These are phyloP conservation scores for Camponotus floridanus DNA, from an alignment of 1,140 invertebrate species.

Conservation along the genomic window DNA sequence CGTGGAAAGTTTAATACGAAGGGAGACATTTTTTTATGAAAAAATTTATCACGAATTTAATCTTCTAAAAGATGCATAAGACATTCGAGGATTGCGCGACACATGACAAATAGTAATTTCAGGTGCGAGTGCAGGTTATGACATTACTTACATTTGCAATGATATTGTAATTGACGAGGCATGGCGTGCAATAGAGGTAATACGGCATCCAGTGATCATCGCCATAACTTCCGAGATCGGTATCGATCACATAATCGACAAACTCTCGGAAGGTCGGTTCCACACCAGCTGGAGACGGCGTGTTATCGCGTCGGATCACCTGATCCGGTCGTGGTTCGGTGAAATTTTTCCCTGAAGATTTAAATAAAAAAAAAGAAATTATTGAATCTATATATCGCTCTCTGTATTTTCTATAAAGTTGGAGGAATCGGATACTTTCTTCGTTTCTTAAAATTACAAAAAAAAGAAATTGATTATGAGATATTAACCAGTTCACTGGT, in stretches of 20 bases:
- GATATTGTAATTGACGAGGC: slow-evolving; percentile 83
- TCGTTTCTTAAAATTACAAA: neutral
- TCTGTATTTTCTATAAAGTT: neutral
- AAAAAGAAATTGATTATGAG: no score
- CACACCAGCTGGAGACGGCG: slow-evolving; percentile 78
- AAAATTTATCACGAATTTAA: neutral
- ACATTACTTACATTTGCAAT: slow-evolving; percentile 87
- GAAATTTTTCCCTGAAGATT: slow-evolving; percentile 70
- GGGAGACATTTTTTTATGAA: neutral
- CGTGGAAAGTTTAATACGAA: neutral
- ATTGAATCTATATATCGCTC: neutral
- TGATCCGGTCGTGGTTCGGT: slow-evolving; percentile 63
- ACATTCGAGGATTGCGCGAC: neutral
- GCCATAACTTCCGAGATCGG: slow-evolving; percentile 80
- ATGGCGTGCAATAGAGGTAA: slow-evolving; percentile 84
- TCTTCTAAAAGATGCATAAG: neutral
- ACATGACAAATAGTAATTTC: neutral
- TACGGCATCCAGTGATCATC: slow-evolving; percentile 87
- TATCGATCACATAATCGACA: slow-evolving; percentile 83
- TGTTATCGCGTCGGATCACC: slow-evolving; percentile 65
- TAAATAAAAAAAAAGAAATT: no score
- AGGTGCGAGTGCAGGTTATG: neutral
- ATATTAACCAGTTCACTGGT: no score
- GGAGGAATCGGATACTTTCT: no score
- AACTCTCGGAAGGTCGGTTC: slow-evolving; percentile 89